Evolutionary conservation across 2,113 vertebrate genomes (phyloP).

Genomic region (Hydropotes inermis): DNA sequence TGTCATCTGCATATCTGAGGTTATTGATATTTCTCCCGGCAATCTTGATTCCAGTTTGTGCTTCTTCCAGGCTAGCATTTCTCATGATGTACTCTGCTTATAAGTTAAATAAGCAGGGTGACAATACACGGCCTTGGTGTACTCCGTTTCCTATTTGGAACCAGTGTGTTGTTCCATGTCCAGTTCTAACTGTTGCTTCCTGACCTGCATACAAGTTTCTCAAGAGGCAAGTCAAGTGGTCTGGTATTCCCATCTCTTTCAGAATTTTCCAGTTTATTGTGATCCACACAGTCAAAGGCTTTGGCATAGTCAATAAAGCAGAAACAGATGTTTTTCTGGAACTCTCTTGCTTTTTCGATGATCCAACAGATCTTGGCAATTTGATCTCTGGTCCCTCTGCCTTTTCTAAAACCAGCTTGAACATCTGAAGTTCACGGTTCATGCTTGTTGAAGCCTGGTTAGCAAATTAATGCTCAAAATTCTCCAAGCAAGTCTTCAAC

Average conservation of each 20-base stretch:
- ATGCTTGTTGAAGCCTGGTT: neutral
- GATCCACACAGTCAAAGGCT: neutral
- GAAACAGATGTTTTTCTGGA: neutral
- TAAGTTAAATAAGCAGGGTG: too few relatives aligned
- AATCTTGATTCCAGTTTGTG: too few relatives aligned
- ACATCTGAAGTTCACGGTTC: neutral
- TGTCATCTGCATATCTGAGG: neutral
- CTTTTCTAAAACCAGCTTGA: neutral
- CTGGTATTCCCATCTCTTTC: neutral
- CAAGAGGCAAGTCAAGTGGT: neutral
- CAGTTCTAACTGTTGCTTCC: neutral
- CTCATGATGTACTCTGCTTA: too few relatives aligned
- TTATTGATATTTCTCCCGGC: rapidly evolving
- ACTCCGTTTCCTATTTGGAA: neutral
- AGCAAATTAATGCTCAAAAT: too few relatives aligned
- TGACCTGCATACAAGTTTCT: neutral
- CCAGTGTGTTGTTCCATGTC: neutral
- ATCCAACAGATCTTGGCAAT: neutral
- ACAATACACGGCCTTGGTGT: too few relatives aligned
- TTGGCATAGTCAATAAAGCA: neutral
- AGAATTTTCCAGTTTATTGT: neutral
- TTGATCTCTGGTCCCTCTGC: neutral
- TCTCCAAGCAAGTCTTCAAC: too few relatives aligned
- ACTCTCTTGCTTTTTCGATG: neutral
- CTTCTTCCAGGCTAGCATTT: too few relatives aligned